These are phyloP conservation scores for Trematomus loennbergii DNA, from an alignment of 2,113 vertebrate species.

Conservation along the genomic window DNA sequence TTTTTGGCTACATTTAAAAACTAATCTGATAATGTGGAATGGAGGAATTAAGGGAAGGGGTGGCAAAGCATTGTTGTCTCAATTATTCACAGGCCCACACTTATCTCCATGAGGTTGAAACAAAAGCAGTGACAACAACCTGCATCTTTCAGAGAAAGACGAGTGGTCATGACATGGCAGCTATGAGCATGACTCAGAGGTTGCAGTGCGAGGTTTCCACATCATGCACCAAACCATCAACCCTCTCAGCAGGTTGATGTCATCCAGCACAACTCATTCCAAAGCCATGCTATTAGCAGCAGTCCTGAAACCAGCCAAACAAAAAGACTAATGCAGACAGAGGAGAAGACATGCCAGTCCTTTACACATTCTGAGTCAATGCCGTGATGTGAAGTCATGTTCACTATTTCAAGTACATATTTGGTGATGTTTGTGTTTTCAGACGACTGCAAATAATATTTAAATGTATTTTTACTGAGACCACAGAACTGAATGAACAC, in stretches of 20 bases:
- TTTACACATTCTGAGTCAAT: neutral
- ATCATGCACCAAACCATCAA: slow-evolving; percentile 72
- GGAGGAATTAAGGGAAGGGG: neutral
- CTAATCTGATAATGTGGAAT: slow-evolving; percentile 3
- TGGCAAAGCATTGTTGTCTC: slow-evolving; percentile 70
- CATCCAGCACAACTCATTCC: slow-evolving; percentile 31
- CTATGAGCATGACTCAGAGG: slow-evolving; percentile 41
- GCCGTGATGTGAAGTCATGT: neutral
- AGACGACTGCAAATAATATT: neutral
- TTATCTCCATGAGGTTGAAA: slow-evolving; percentile 37
- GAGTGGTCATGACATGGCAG: slow-evolving; percentile 29
- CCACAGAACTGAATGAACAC: neutral
- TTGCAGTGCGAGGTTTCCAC: slow-evolving; percentile 36
- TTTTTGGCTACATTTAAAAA: slow-evolving; percentile 24
- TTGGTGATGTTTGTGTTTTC: neutral
- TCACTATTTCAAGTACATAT: neutral
- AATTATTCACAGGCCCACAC: slow-evolving; percentile 53
- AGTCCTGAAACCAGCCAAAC: slow-evolving; percentile 29
- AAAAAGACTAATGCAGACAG: neutral
- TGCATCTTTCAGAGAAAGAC: slow-evolving; percentile 57
- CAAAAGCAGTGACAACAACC: neutral
- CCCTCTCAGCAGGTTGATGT: neutral
- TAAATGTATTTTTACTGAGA: neutral
- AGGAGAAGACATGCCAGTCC: slow-evolving; percentile 35
- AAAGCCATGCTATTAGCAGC: slow-evolving; percentile 44